Conservation (phyloP, 2,888 invertebrate species). For the Cabera pusaria region DNA sequence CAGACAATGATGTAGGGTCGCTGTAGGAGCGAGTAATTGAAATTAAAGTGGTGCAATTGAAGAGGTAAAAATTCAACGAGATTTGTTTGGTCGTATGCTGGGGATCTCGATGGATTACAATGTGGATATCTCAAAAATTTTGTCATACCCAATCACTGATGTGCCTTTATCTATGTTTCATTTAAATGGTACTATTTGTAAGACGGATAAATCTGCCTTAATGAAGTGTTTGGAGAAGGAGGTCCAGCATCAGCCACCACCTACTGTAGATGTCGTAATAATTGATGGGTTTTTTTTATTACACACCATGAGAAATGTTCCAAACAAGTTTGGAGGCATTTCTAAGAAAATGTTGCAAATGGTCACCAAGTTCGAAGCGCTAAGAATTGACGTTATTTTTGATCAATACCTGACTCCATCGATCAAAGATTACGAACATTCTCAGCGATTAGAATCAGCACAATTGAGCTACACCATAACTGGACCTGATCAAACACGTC, state of each 20-base stretch:
- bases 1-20: too few species aligned
- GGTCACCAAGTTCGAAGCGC: slow-evolving; percentile 8
- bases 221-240: slow-evolving; percentile 17
- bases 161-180: slow-evolving; percentile 23
- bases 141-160: slow-evolving; percentile 21
- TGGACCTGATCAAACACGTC: slow-evolving; percentile 25
- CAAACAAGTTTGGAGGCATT: slow-evolving; percentile 19
- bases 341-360: slow-evolving; percentile 18
- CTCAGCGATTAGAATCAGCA: slow-evolving; percentile 19
- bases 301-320: slow-evolving; percentile 18
- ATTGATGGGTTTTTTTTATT: slow-evolving; percentile 26
- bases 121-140: slow-evolving; percentile 17
- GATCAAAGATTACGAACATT: slow-evolving; percentile 33
- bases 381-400: slow-evolving; percentile 24
- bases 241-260: slow-evolving; percentile 12
- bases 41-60: too few species aligned
- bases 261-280: slow-evolving; percentile 15
- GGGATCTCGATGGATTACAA: slow-evolving; percentile 24
- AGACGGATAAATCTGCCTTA: slow-evolving; percentile 24
- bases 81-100: slow-evolving; percentile 27
- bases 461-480: slow-evolving; percentile 18
- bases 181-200: slow-evolving; percentile 28
- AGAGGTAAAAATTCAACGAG: too few species aligned
- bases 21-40: too few species aligned
- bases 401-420: slow-evolving; percentile 32